These are phyloP conservation scores for Chunga burmeisteri DNA, from an alignment of 2,113 vertebrate genomes.

Conservation along the genomic window DNA sequence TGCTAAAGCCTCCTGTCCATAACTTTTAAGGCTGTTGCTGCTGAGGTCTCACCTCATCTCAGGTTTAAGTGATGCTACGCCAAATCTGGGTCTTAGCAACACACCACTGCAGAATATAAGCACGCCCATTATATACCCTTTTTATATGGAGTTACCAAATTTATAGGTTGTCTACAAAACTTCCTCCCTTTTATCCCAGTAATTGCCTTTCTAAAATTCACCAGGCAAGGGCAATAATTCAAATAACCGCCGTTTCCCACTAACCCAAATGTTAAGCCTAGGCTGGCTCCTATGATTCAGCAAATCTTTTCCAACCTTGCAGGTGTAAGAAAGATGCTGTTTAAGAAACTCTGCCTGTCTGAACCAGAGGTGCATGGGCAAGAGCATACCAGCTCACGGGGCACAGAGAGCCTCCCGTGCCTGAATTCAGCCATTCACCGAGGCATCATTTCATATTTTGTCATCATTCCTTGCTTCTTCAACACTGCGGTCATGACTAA, in stretches of 20 bases:
- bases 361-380: not conserved
- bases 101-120: not conserved
- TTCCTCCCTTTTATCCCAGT: not conserved
- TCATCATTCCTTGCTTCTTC: not conserved
- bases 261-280: not conserved
- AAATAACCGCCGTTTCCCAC: not conserved
- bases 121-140: not conserved
- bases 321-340: not conserved
- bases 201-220: not conserved
- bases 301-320: not conserved
- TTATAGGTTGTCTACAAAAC: not conserved
- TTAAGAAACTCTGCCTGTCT: not conserved
- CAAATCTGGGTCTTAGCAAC: not conserved
- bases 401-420: not conserved
- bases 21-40: not conserved
- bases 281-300: not conserved
- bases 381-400: not conserved
- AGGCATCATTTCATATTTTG: not conserved
- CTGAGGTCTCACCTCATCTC: not conserved
- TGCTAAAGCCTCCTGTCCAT: not conserved
- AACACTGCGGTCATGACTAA: not conserved
- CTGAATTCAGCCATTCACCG: not conserved
- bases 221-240: not conserved
- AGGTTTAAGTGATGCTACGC: not conserved
- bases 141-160: not conserved